Conservation (phyloP, 2,113 vertebrate species). For the Caranx melampygus region DNA sequence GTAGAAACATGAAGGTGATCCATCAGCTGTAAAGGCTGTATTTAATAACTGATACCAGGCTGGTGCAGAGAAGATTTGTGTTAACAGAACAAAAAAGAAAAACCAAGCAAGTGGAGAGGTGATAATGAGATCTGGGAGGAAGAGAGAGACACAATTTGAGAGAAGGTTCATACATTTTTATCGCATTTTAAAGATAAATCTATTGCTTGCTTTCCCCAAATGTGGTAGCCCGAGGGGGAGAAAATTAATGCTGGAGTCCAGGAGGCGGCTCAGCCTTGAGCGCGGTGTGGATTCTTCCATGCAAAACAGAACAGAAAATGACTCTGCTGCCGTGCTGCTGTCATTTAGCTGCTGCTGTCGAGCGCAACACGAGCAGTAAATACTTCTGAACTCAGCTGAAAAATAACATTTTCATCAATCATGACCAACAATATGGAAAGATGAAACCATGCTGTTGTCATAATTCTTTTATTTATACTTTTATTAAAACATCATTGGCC, state of each 20-base stretch:
- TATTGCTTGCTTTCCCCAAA: conserved; percentile 33
- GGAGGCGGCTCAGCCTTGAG: conserved; percentile 29
- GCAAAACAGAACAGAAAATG: conserved; percentile 7
- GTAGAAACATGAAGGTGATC: background rate
- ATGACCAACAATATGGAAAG: conserved; percentile 18
- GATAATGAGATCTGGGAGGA: conserved; percentile 54
- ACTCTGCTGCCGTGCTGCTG: background rate
- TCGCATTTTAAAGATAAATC: conserved; percentile 54
- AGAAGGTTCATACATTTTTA: conserved; percentile 56
- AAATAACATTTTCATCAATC: conserved; percentile 5
- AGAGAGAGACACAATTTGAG: conserved; percentile 26
- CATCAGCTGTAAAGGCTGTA: conserved; percentile 14
- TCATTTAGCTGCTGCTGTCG: background rate
- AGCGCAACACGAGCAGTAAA: background rate
- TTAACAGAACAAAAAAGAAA: conserved; percentile 35
- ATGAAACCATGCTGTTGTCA: conserved; percentile 14
- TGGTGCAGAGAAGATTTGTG: conserved; percentile 30
- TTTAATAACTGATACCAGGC: conserved; percentile 27
- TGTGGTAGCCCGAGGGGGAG: conserved; percentile 30
- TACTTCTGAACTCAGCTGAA: background rate
- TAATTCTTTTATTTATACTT: conserved; percentile 65
- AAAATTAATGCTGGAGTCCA: conserved; percentile 25
- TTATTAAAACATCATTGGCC: conserved; percentile 83
- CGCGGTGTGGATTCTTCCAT: conserved; percentile 17
- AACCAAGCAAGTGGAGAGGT: conserved; percentile 4